phyloP scores from a whole-genome alignment of 64 coral and sea anemone genomes.

The Cladopsammia gracilis region DNA sequence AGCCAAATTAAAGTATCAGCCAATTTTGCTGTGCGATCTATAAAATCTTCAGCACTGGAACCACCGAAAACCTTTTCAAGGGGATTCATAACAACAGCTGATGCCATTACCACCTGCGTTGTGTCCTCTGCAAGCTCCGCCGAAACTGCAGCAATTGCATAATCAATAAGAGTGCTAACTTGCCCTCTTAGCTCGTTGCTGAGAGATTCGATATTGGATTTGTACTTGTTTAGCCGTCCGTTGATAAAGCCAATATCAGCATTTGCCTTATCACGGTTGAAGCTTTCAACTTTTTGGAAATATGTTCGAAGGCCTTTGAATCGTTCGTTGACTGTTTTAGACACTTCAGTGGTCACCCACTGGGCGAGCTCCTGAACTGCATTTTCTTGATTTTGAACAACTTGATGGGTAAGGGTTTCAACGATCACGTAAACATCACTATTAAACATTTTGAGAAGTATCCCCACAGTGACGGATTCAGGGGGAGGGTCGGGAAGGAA shows the following conservation, averaged over 20 bases:
- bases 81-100: not conserved
- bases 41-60: not conserved
- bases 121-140: not conserved
- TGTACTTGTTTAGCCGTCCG: not conserved
- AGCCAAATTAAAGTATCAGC: not conserved
- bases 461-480: too few relatives aligned
- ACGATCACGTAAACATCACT: too few relatives aligned
- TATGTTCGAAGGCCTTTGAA: constrained; percentile 11
- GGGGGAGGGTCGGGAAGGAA: too few relatives aligned
- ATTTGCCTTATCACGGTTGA: not conserved
- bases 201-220: not conserved
- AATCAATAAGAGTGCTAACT: not conserved
- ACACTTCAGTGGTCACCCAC: not conserved
- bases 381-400: not conserved
- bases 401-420: too few relatives aligned
- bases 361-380: not conserved
- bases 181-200: not conserved
- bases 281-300: not conserved
- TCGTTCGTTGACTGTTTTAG: not conserved
- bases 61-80: not conserved
- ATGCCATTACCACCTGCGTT: not conserved
- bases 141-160: not conserved
- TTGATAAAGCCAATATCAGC: constrained; percentile 12
- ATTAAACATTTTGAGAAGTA: too few relatives aligned
- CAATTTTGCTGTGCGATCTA: not conserved